phyloP scores from a whole-genome alignment of 1,140 invertebrate genomes.

The Meloidogyne hapla region DNA sequence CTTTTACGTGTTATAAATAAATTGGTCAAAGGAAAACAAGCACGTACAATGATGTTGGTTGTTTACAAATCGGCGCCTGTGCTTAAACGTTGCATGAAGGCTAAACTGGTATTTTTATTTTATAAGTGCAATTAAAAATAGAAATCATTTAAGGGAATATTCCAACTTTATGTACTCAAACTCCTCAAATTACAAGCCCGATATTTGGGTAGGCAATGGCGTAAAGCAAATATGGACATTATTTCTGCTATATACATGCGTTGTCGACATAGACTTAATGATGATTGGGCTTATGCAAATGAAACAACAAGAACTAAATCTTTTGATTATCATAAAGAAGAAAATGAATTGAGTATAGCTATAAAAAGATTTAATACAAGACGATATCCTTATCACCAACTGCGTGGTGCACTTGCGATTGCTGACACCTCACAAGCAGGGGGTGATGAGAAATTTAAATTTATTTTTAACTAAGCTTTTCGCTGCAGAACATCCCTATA shows the following conservation, averaged over 20 bases:
- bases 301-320: conserved; percentile 87
- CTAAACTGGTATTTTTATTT: conserved; percentile 57
- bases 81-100: conserved; percentile 88
- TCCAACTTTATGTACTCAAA: conserved; percentile 96
- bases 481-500: neutral
- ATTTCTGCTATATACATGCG: conserved; percentile 98
- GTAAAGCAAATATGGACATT: conserved; percentile 98
- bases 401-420: neutral
- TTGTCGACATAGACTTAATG: conserved; percentile 80
- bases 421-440: neutral
- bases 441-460: neutral
- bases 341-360: conserved; percentile 84
- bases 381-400: conserved; percentile 72
- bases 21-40: conserved; percentile 84
- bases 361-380: conserved; percentile 93
- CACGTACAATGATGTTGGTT: conserved; percentile 98
- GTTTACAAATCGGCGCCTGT: conserved; percentile 99
- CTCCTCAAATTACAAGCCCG: conserved; percentile 99
- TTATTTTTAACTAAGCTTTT: neutral
- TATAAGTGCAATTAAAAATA: conserved; percentile 14
- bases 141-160: conserved; percentile 77
- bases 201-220: conserved; percentile 96
- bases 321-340: conserved; percentile 93
- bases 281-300: conserved; percentile 99
- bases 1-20: conserved; percentile 93